Percentiles rank a stretch among this genome's conserved stretches.
These are phyloP conservation scores for Drosophila nebulosa DNA, from an alignment of 1,140 invertebrate genomes.

Conservation along the genomic window DNA sequence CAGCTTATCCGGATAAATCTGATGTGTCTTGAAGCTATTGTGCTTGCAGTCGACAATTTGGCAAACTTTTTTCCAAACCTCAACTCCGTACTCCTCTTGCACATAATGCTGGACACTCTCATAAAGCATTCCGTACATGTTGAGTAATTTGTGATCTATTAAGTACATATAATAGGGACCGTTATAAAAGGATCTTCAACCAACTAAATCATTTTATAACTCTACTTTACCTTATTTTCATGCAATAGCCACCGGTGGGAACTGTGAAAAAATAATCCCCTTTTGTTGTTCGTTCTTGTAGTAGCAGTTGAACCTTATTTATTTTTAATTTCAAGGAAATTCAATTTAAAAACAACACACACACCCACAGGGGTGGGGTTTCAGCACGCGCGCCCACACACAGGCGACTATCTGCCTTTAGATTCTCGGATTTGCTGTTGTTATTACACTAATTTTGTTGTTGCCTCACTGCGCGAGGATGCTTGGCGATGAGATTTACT, in stretches of 20 bases:
- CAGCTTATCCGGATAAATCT: constrained; percentile 90
- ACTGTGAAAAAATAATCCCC: not conserved
- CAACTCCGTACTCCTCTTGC: constrained; percentile 90
- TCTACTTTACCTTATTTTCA: not conserved
- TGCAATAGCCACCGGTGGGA: not conserved
- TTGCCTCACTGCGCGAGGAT: constrained; percentile 11
- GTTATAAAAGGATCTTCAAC: too few species aligned
- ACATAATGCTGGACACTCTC: constrained; percentile 92
- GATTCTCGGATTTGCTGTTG: constrained; percentile 15
- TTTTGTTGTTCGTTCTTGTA: not conserved
- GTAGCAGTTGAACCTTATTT: constrained; percentile 21
- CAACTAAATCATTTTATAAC: too few species aligned
- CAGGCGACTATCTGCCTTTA: constrained; percentile 4
- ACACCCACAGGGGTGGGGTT: not conserved
- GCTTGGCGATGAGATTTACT: not conserved
- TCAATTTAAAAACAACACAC: constrained; percentile 18
- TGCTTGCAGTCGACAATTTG: constrained; percentile 86
- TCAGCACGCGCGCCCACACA: too few species aligned
- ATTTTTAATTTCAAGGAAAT: constrained; percentile 33
- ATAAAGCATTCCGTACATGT: constrained; percentile 93
- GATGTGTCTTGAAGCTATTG: constrained; percentile 89
- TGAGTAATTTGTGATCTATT: not conserved
- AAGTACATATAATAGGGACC: not conserved
- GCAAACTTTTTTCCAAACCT: constrained; percentile 88
- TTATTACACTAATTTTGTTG: constrained; percentile 12